Conservation (phyloP, 64 coral and sea anemone species). For the Montipora sp. region DNA sequence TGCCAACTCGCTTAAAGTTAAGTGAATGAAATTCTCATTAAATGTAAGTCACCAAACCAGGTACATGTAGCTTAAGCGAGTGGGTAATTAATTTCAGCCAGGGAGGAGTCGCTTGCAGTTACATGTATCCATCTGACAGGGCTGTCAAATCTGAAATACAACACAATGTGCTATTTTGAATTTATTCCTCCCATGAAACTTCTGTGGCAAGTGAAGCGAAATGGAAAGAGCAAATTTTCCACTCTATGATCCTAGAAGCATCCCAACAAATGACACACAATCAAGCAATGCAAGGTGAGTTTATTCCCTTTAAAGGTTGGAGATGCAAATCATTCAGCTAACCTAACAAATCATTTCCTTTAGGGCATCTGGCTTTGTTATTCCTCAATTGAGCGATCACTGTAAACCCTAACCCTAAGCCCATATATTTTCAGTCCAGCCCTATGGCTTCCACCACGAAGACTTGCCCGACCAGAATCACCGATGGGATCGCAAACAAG, state of each 20-base stretch:
- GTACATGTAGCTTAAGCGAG: neutral
- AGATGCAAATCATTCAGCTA: conserved; percentile 30
- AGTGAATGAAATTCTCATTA: neutral
- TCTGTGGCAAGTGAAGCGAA: neutral
- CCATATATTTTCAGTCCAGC: neutral
- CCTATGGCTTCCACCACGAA: neutral
- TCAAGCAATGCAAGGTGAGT: conserved; percentile 19
- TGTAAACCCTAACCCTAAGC: neutral
- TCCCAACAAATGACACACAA: neutral
- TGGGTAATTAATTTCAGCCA: neutral
- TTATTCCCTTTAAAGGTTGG: neutral
- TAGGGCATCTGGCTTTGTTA: neutral
- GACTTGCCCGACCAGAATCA: neutral
- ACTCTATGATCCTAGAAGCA: neutral
- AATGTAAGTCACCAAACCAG: neutral
- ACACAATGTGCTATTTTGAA: neutral
- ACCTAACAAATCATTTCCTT: neutral
- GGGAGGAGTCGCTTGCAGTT: neutral
- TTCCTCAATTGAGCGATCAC: neutral
- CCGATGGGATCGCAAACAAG: neutral
- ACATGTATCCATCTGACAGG: neutral
- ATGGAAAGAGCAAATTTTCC: neutral
- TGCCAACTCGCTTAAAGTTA: neutral
- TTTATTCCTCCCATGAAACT: neutral
- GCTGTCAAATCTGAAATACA: conserved; percentile 25